These are phyloP conservation scores for Zele albiditarsus DNA, from an alignment of 2,888 invertebrate species.

Conservation along the genomic window DNA sequence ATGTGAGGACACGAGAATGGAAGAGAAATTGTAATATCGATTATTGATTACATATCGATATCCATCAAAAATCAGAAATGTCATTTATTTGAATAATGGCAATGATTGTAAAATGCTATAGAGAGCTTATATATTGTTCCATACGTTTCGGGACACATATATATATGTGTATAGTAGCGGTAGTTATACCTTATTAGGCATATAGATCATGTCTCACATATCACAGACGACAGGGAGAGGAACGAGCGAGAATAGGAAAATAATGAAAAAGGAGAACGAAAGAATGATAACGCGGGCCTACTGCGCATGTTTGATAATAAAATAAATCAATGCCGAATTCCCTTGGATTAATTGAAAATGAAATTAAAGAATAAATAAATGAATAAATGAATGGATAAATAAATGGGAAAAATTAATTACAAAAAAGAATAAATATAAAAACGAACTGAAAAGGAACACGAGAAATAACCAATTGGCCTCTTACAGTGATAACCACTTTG, in stretches of 20 bases:
- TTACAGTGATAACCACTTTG: neutral
- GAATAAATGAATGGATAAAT: neutral
- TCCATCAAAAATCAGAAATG: conserved; percentile 9
- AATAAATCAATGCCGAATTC: conserved; percentile 19
- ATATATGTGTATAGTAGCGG: conserved; percentile 12
- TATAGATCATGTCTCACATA: conserved; percentile 24
- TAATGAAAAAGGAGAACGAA: neutral
- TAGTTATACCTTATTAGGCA: conserved; percentile 28
- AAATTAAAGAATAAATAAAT: neutral
- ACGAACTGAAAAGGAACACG: conserved; percentile 26
- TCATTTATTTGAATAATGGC: neutral
- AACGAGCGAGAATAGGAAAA: neutral
- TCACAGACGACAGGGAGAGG: conserved; percentile 11
- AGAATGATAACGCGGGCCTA: conserved; percentile 35
- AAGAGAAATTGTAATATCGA: conserved; percentile 22
- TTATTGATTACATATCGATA: conserved; percentile 26
- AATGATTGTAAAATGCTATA: conserved; percentile 18
- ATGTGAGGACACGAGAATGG: neutral
- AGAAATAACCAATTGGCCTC: neutral
- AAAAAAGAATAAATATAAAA: conserved; percentile 18
- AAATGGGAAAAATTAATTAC: neutral
- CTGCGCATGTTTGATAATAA: conserved; percentile 26
- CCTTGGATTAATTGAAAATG: neutral
- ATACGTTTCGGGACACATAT: neutral
- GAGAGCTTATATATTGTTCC: conserved; percentile 22